These are phyloP conservation scores for Pocillopora verrucosa DNA, from an alignment of 64 coral and sea anemone genomes.

Conservation along the genomic window DNA sequence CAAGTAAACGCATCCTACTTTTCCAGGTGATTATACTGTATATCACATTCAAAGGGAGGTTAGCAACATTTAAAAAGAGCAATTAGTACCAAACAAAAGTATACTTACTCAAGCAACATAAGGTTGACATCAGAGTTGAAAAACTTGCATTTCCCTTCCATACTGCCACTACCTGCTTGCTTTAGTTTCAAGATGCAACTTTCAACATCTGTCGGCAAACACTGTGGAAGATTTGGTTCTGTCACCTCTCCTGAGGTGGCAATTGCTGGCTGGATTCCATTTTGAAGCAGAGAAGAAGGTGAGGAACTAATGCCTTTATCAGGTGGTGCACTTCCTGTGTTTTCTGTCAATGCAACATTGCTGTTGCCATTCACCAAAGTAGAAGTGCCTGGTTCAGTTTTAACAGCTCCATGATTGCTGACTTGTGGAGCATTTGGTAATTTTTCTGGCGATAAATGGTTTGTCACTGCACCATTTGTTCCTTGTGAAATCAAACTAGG, in stretches of 20 bases:
- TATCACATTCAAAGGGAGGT: no score
- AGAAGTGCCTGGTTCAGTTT: slow-evolving; percentile 2
- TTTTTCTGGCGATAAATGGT: slow-evolving; percentile 5
- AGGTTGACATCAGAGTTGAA: slow-evolving; percentile 98
- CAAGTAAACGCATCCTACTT: no score
- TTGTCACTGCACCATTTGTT: slow-evolving; percentile 3
- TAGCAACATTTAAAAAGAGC: neutral
- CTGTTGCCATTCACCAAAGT: slow-evolving; percentile 5
- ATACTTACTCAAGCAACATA: slow-evolving; percentile 87
- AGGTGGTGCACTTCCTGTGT: neutral
- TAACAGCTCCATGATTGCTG: neutral
- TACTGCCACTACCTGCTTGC: slow-evolving; percentile 65
- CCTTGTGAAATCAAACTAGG: slow-evolving; percentile 5
- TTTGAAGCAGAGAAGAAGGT: slow-evolving; percentile 11
- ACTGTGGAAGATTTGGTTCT: slow-evolving; percentile 74
- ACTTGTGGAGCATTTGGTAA: slow-evolving; percentile 6
- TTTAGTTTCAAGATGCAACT: slow-evolving; percentile 76
- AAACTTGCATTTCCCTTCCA: slow-evolving; percentile 97
- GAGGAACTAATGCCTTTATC: neutral
- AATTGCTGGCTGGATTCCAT: slow-evolving; percentile 36
- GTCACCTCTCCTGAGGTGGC: neutral
- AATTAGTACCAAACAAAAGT: neutral
- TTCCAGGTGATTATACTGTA: no score
- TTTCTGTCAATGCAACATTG: neutral
- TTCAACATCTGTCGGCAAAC: slow-evolving; percentile 68